Evolutionary conservation across 2,797 vertebrate genomes (phyloP), one percentile per base, ranked within the genome.

Genomic region (Scomberomorus guttatus): DNA sequence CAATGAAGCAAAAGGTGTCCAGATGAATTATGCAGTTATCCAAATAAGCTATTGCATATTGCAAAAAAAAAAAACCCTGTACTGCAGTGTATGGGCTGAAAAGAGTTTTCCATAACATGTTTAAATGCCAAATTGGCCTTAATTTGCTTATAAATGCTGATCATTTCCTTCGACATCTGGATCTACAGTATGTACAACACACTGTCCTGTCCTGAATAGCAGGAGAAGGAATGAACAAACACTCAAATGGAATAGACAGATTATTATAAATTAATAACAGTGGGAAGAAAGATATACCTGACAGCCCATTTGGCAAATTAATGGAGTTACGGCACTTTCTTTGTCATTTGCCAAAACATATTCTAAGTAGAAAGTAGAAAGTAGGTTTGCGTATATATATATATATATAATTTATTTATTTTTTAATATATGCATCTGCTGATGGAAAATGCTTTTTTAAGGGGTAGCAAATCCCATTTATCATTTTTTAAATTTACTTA

Each of bases 1-100:
- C 52, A 58, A 22, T 66, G 50, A 80, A 58, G 54, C 54, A 65
- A 13, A 54, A 55, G 44, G 63, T 75, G 82, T 66, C 67, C 73
- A 27, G 59, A 73, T 56, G 11, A 62, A 60, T 72, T 60, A 25
- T 59, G n/a, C 24, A 66, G 12, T 44, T 76, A 44, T 58, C n/a
- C 55, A 81, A 65, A 77, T 39, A 60, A 27, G 25, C 62, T 58
- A 57, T 7, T 32, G 42, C 24, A 58, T 32, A 48, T 37, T 37
- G 39, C 13, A 42, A 42, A 5, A 13, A 22, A 4, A 32, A 55
- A 44, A 29, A 14, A 20, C 34, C 24, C 24, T 46, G 13, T 15
- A 42, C 50, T 4, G 29, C 50, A 25, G 74, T 59, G 14, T 63
- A 24, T 17, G 44, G 50, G 50, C 37, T 56, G 12, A 24, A 37